Evolutionary conservation across 1,140 invertebrate genomes (phyloP).

Genomic region (Phthorimaea operculella): DNA sequence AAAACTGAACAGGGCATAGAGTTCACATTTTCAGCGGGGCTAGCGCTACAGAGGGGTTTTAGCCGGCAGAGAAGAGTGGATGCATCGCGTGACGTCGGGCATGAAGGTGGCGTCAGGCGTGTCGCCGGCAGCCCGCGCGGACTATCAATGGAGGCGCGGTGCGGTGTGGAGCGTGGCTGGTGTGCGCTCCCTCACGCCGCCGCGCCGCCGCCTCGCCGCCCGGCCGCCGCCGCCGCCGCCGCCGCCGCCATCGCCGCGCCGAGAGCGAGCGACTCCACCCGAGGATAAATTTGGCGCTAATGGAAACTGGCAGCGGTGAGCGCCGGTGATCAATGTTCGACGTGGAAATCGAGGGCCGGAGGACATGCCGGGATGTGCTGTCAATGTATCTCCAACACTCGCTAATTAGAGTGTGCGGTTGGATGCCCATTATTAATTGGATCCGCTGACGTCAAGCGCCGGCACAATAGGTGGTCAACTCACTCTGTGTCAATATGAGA

Average conservation of each 20-base stretch:
- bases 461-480: too few species aligned
- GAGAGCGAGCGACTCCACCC: slow-evolving; percentile 45
- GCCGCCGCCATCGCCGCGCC: slow-evolving; percentile 30
- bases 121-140: slow-evolving; percentile 52
- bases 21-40: slow-evolving; percentile 45
- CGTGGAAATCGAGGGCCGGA: slow-evolving; percentile 47
- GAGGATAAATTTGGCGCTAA: slow-evolving; percentile 66
- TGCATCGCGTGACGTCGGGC: slow-evolving; percentile 33
- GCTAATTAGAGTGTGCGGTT: too few species aligned
- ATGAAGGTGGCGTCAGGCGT: slow-evolving; percentile 45
- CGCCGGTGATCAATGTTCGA: slow-evolving; percentile 64
- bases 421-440: too few species aligned
- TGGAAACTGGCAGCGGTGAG: slow-evolving; percentile 54
- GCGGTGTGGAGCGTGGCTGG: slow-evolving; percentile 19
- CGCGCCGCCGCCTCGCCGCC: slow-evolving; percentile 11
- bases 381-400: too few species aligned
- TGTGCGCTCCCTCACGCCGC: slow-evolving; percentile 39
- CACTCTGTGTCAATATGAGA: too few species aligned
- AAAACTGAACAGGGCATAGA: slow-evolving; percentile 10
- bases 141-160: slow-evolving; percentile 56
- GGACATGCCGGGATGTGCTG: not conserved
- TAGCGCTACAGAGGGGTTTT: slow-evolving; percentile 29
- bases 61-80: slow-evolving; percentile 23
- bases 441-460: too few species aligned
- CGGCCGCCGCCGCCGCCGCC: not conserved